phyloP scores from a whole-genome alignment of 2,113 vertebrate genomes.

The Bothrops jararaca region DNA sequence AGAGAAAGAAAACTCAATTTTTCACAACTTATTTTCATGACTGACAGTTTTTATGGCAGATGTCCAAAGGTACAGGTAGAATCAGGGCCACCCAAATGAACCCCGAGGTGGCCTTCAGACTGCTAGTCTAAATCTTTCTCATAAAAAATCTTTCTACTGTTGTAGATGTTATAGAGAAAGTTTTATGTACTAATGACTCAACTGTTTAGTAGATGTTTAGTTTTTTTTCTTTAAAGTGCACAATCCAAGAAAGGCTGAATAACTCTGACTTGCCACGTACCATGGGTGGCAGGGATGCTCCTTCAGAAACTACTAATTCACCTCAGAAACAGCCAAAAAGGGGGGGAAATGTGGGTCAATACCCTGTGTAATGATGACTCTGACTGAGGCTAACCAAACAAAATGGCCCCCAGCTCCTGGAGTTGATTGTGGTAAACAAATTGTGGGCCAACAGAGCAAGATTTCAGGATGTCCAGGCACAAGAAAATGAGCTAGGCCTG shows the following conservation, averaged over 20 bases:
- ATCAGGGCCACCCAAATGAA: background rate
- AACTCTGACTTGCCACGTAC: constrained; percentile 71
- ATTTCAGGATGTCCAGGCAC: constrained; percentile 64
- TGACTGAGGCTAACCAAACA: constrained; percentile 64
- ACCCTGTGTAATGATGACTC: constrained; percentile 68
- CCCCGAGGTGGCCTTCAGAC: background rate
- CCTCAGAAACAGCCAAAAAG: constrained; percentile 60
- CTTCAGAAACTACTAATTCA: constrained; percentile 64
- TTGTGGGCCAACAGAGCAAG: constrained; percentile 52
- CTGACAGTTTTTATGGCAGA: background rate
- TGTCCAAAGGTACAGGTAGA: too few relatives aligned
- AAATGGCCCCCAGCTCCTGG: constrained; percentile 61
- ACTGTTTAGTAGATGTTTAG: constrained; percentile 47
- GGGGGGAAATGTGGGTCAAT: constrained; percentile 56
- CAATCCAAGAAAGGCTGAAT: constrained; percentile 69
- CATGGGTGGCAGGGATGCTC: constrained; percentile 64
- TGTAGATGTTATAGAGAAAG: constrained; percentile 48
- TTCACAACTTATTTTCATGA: background rate
- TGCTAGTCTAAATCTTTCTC: too few relatives aligned
- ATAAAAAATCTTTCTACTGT: constrained; percentile 33
- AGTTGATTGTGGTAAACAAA: constrained; percentile 70
- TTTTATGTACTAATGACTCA: constrained; percentile 65
- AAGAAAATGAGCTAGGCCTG: constrained; percentile 44
- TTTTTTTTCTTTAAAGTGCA: constrained; percentile 33
- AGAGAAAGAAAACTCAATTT: background rate